phyloP scores from a whole-genome alignment of 2,113 vertebrate genomes.

The Daphoenositta chrysoptera region DNA sequence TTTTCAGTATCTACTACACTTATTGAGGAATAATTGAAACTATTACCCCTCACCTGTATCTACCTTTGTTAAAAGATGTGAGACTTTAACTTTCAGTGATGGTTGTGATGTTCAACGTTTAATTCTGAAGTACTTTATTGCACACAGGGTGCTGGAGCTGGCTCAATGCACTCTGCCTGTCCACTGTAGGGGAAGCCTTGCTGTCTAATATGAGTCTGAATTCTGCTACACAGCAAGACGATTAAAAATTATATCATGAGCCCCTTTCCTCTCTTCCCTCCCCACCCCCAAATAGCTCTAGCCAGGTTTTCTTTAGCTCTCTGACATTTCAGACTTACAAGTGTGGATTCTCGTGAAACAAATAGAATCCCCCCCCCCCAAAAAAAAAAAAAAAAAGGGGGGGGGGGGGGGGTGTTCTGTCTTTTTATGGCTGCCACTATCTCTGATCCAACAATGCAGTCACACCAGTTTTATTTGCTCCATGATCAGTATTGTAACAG shows the following conservation, averaged over 20 bases:
- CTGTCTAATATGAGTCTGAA: not conserved
- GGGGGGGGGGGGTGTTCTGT: not conserved
- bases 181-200: not conserved
- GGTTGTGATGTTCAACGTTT: not conserved
- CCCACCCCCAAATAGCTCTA: not conserved
- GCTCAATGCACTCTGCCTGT: not conserved
- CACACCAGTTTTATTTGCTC: not conserved
- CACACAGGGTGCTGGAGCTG: not conserved
- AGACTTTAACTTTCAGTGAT: not conserved
- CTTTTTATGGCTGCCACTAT: not conserved
- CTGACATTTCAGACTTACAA: not conserved
- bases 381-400: not conserved
- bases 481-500: accelerated
- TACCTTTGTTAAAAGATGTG: not conserved
- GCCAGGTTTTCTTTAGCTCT: not conserved
- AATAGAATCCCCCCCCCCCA: not conserved
- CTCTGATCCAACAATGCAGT: not conserved
- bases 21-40: not conserved
- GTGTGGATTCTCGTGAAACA: not conserved
- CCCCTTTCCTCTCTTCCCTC: not conserved
- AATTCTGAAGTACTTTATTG: not conserved
- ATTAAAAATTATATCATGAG: not conserved
- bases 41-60: not conserved
- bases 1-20: not conserved
- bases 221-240: not conserved